Percentiles rank a stretch among this genome's conserved stretches.
phyloP scores from a whole-genome alignment of 2,888 invertebrate genomes.

The Parapristionchus giblindavisi region DNA sequence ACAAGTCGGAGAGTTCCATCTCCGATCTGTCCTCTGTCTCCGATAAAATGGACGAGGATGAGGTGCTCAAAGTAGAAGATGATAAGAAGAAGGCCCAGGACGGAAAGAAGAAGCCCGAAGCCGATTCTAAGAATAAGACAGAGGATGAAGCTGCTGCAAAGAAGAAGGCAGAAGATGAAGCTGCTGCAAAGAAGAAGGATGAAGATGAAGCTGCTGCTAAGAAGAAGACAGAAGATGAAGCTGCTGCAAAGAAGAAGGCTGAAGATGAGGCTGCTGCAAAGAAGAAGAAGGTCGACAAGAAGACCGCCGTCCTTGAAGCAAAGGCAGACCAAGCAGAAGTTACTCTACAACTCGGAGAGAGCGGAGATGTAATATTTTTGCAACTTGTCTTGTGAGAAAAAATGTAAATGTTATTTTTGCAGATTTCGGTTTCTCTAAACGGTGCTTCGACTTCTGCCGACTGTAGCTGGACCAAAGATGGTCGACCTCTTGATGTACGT shows the following conservation, averaged over 20 bases:
- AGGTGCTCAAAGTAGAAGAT: slow-evolving; percentile 23
- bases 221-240: slow-evolving; percentile 25
- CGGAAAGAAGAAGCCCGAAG: slow-evolving; percentile 40
- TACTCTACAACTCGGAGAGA: not conserved
- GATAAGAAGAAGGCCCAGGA: slow-evolving; percentile 37
- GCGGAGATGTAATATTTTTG: slow-evolving; percentile 11
- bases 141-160: slow-evolving; percentile 2
- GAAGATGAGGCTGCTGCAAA: slow-evolving; percentile 35
- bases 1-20: slow-evolving; percentile 30
- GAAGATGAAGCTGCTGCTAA: not conserved
- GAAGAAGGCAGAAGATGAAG: no score
- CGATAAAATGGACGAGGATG: no score
- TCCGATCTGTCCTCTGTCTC: no score
- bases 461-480: slow-evolving; percentile 54
- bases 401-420: not conserved
- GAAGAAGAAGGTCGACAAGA: slow-evolving; percentile 23
- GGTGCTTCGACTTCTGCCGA: slow-evolving; percentile 44
- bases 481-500: slow-evolving; percentile 40
- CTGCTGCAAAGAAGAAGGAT: slow-evolving; percentile 43
- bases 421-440: slow-evolving; percentile 36
- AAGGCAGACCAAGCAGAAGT: slow-evolving; percentile 43
- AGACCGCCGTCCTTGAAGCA: not conserved
- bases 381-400: not conserved
- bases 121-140: slow-evolving; percentile 27
- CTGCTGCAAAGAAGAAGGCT: not conserved